Percentiles rank a stretch among this genome's conserved stretches.
Evolutionary conservation across 1,140 invertebrate genomes (phyloP).

Genomic region (Papilio helenus): DNA sequence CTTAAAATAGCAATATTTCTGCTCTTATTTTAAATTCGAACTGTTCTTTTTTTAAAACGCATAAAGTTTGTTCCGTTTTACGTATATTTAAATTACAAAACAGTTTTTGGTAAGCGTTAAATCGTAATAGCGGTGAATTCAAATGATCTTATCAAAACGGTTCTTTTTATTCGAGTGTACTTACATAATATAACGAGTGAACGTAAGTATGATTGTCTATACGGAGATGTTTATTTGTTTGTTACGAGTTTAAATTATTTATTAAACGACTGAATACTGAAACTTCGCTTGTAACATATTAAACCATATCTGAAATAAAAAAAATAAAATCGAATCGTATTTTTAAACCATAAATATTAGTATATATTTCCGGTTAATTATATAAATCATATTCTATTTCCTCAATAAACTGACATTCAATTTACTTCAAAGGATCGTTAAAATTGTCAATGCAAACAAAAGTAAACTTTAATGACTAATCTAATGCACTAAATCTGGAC

Average conservation of each 20-base stretch:
- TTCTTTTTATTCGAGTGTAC: conserved; percentile 12
- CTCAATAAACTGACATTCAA: conserved; percentile 1
- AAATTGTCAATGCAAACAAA: conserved; percentile 8
- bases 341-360: too few relatives aligned
- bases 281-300: too few relatives aligned
- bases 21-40: too few relatives aligned
- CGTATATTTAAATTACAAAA: neutral
- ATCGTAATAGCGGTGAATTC: conserved; percentile 1
- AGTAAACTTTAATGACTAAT: conserved; percentile 9
- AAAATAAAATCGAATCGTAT: too few relatives aligned
- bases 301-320: too few relatives aligned
- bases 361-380: too few relatives aligned
- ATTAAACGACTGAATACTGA: too few relatives aligned
- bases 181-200: neutral
- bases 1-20: too few relatives aligned
- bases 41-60: neutral
- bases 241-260: neutral
- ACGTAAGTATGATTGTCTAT: neutral
- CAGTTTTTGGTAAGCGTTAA: neutral
- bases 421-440: conserved; percentile 12
- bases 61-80: neutral
- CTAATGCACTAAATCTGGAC: conserved; percentile 7
- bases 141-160: conserved; percentile 12
- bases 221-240: neutral
- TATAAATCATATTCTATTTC: neutral